A percentile compares a stretch with the other conserved stretches of the same genome.
These are phyloP conservation scores for Anoncus sp. DNA, from an alignment of 2,888 invertebrate genomes.

Conservation along the genomic window DNA sequence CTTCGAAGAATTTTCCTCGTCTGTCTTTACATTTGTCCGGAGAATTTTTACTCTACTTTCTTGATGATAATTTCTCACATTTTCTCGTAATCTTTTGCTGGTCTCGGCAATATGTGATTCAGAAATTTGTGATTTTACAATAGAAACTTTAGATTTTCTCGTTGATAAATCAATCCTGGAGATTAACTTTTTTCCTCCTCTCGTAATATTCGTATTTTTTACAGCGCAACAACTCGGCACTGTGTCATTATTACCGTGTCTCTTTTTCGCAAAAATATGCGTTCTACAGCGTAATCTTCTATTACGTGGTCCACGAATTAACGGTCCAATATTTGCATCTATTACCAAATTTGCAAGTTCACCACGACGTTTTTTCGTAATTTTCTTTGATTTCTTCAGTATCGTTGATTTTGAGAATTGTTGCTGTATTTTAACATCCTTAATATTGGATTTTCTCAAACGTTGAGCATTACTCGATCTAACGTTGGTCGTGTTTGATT, in stretches of 20 bases:
- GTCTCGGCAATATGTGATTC: constrained; percentile 31
- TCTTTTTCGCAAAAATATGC: constrained; percentile 60
- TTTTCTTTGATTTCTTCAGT: constrained; percentile 61
- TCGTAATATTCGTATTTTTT: not conserved
- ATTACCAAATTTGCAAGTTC: constrained; percentile 78
- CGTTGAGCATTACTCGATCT: constrained; percentile 27
- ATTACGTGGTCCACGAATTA: constrained; percentile 73
- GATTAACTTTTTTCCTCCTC: constrained; percentile 28
- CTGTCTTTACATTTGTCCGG: too few relatives aligned
- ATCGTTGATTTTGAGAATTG: constrained; percentile 60
- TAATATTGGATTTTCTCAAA: constrained; percentile 20
- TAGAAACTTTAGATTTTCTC: constrained; percentile 51
- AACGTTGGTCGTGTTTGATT: constrained; percentile 27
- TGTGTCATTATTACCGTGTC: constrained; percentile 9
- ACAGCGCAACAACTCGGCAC: constrained; percentile 32
- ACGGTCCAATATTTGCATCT: constrained; percentile 77
- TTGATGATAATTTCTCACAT: constrained; percentile 18
- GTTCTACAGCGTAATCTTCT: constrained; percentile 67
- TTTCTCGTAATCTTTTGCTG: constrained; percentile 18
- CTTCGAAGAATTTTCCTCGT: not conserved
- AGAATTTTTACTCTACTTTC: not conserved
- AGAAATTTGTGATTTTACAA: constrained; percentile 19
- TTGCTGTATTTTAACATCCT: constrained; percentile 45
- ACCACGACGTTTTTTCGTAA: constrained; percentile 70
- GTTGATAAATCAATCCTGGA: constrained; percentile 44